These are phyloP conservation scores for chimpanzee (Pan troglodytes) DNA, from an alignment of 2,113 vertebrate species.

Conservation along the genomic window NHGRI_mPanTro3-v2.1_pri NC_072398.2:224944001-224944500, in stretches of 20 bases:
- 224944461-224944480: not conserved
- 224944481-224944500: not conserved
- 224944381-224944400: accelerated
- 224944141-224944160: not conserved
- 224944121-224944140: not conserved
- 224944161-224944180: accelerated
- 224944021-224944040: too few species aligned
- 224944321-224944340: not conserved
- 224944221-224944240: accelerated
- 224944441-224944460: not conserved
- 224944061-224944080: too few species aligned
- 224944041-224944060: too few species aligned
- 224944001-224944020: not conserved
- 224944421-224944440: not conserved
- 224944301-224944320: not conserved
- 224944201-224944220: not conserved
- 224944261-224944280: accelerated
- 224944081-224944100: too few species aligned
- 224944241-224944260: accelerated
- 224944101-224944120: not conserved
- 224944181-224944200: not conserved
- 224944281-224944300: accelerated
- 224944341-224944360: not conserved
- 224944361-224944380: not conserved
- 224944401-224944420: too few species aligned